A percentile compares a stretch with the other conserved stretches of the same genome.
These are phyloP conservation scores for Helarctos malayanus DNA, from an alignment of 2,797 vertebrate genomes.

Conservation along the genomic window DNA sequence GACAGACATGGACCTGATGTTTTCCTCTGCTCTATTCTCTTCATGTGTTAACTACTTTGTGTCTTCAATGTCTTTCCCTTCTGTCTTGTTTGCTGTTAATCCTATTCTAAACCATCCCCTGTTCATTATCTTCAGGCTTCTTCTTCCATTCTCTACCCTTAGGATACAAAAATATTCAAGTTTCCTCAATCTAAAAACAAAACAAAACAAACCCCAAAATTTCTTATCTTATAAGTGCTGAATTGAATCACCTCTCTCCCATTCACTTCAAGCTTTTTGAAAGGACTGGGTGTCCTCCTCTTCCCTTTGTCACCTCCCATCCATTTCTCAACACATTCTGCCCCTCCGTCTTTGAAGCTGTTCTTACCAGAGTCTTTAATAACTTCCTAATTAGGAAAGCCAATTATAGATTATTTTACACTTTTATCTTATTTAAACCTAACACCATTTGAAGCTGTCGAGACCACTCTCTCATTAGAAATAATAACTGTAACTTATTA, in stretches of 20 bases:
- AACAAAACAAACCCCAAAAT: too few relatives aligned
- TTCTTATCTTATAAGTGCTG: neutral
- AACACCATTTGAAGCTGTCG: conserved; percentile 24
- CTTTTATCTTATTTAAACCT: neutral
- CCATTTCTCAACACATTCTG: neutral
- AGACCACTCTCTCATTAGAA: conserved; percentile 7
- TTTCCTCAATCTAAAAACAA: neutral
- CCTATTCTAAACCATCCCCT: neutral
- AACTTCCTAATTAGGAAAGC: neutral
- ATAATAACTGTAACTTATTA: neutral
- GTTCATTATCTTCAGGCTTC: neutral
- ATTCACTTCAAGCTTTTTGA: conserved; percentile 1
- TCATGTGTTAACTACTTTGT: neutral
- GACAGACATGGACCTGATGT: neutral
- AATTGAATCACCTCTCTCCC: neutral
- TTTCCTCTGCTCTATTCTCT: neutral
- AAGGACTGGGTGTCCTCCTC: neutral
- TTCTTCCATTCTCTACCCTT: neutral
- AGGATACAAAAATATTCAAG: neutral
- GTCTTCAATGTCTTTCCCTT: neutral
- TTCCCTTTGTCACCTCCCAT: neutral
- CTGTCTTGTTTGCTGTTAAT: neutral
- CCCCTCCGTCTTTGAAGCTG: neutral
- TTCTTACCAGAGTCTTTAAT: conserved; percentile 14
- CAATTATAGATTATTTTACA: conserved; percentile 4